phyloP scores from a whole-genome alignment of 2,797 vertebrate genomes.

The Pelodytes ibericus region DNA sequence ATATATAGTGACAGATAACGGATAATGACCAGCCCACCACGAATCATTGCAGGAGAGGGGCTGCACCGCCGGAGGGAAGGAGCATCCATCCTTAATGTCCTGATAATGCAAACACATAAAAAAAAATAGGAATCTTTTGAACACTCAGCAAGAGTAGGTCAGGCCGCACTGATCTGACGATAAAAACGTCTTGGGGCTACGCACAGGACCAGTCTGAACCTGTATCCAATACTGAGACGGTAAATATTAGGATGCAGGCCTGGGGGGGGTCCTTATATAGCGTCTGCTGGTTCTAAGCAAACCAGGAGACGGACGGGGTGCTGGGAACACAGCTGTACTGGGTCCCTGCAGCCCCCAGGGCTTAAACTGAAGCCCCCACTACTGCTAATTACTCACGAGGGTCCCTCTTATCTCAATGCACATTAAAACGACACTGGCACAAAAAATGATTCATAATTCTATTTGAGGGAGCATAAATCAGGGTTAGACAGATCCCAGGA shows the following conservation, averaged over 20 bases:
- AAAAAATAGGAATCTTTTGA: not conserved
- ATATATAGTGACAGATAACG: not conserved
- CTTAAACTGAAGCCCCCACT: too few species aligned
- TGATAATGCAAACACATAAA: not conserved
- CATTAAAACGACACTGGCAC: too few species aligned
- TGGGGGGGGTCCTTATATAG: not conserved
- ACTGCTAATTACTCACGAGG: too few species aligned
- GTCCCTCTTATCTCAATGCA: too few species aligned
- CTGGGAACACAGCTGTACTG: not conserved
- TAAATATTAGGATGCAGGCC: not conserved
- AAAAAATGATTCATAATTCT: too few species aligned
- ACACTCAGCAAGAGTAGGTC: not conserved
- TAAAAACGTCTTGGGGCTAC: not conserved
- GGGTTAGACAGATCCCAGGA: too few species aligned
- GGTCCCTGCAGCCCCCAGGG: too few species aligned
- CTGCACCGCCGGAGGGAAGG: not conserved
- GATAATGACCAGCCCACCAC: not conserved
- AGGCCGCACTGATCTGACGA: not conserved
- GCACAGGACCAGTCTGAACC: not conserved
- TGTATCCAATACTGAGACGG: not conserved
- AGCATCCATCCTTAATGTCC: not conserved
- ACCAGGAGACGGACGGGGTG: not conserved
- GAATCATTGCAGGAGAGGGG: not conserved
- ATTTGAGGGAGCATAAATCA: too few species aligned
- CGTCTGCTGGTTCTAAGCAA: not conserved